Evolutionary conservation across 2,888 invertebrate species (phyloP).

Genomic region (Timema podura): DNA sequence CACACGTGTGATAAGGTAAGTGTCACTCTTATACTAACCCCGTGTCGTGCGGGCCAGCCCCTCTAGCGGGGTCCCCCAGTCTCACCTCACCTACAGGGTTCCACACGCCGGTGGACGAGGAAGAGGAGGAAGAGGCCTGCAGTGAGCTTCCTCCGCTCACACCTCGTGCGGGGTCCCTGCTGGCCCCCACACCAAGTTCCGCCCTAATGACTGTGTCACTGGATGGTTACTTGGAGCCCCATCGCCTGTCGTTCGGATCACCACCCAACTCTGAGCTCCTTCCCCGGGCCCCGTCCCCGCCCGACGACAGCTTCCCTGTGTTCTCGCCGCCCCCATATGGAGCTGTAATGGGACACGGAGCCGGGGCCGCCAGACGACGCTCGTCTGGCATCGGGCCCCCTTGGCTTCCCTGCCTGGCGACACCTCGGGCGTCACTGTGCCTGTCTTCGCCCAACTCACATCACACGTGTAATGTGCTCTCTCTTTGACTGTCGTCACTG

Average conservation of each 20-base stretch:
- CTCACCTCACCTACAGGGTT: constrained; percentile 64
- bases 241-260: constrained; percentile 75
- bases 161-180: constrained; percentile 52
- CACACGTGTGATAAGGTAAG: too few relatives aligned
- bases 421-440: constrained; percentile 69
- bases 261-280: constrained; percentile 67
- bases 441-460: constrained; percentile 79
- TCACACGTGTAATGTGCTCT: constrained; percentile 72
- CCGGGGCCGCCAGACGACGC: constrained; percentile 42
- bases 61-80: constrained; percentile 37
- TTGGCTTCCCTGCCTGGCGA: constrained; percentile 52
- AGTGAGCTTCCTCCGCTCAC: constrained; percentile 42
- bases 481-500: too few relatives aligned
- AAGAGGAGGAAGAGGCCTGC: constrained; percentile 43
- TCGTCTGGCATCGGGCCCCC: constrained; percentile 48
- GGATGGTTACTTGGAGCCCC: constrained; percentile 81
- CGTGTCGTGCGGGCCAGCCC: constrained; percentile 21
- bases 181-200: constrained; percentile 61
- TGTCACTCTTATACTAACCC: too few relatives aligned
- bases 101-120: constrained; percentile 70
- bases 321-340: constrained; percentile 76
- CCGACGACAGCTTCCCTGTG: constrained; percentile 73
- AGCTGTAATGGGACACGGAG: constrained; percentile 39
- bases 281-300: constrained; percentile 61
- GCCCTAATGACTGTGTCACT: constrained; percentile 79